A percentile compares a stretch with the other conserved stretches of the same genome.
Evolutionary conservation across 2,797 vertebrate genomes (phyloP).

Genomic region (Ceyx erithaca): DNA sequence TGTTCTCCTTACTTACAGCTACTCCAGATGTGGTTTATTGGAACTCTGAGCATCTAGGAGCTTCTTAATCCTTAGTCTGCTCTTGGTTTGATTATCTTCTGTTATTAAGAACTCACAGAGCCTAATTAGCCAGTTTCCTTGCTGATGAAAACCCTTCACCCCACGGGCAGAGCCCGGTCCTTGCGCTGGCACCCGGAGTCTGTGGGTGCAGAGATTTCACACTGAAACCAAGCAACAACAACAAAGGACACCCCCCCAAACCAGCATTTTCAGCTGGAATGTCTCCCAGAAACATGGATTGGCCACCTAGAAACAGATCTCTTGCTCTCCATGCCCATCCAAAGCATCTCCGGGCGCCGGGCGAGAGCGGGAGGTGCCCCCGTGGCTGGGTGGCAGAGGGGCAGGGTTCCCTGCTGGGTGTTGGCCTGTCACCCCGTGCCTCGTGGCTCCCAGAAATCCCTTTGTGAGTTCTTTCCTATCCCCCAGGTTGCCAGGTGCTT

Average conservation of each 20-base stretch:
- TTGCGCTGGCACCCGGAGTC: neutral
- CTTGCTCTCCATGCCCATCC: accelerated
- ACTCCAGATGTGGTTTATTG: neutral
- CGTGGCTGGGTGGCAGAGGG: accelerated
- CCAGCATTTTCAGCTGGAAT: accelerated
- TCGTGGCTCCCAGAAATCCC: neutral
- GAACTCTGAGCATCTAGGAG: neutral
- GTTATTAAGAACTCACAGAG: neutral
- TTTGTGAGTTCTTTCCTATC: neutral
- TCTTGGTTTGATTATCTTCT: neutral
- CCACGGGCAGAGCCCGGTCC: accelerated
- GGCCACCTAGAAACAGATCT: accelerated
- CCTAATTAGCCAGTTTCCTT: neutral
- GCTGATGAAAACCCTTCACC: neutral
- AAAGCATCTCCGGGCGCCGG: accelerated
- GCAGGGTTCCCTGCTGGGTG: neutral
- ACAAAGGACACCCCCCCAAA: accelerated
- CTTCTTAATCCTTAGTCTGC: neutral
- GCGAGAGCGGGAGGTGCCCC: accelerated
- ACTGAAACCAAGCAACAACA: neutral
- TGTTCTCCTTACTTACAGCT: no score
- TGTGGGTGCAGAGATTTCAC: neutral
- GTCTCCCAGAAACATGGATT: accelerated
- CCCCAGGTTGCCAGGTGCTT: neutral
- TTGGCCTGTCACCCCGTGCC: neutral